Base-by-base conservation (phyloP, 2,797 vertebrate species). In the Sparus aurata region DNA sequence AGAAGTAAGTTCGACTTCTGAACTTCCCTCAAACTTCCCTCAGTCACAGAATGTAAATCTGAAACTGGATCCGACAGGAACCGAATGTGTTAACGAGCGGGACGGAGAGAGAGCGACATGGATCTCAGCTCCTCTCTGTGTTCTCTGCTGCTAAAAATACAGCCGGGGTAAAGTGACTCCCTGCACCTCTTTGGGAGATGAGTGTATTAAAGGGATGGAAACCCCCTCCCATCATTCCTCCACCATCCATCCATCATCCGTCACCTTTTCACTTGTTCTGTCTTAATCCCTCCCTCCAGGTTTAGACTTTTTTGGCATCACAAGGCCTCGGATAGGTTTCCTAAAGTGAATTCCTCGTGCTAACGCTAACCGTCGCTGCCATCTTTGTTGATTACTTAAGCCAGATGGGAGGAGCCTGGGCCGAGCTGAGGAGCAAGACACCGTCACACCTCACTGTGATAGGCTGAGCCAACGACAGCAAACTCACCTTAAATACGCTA, bases 101-200 rank as follows among this genome's bases (percentile, higher is more conserved):
- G 74, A 50, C 12, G 12, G 69, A 74, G 64, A 17, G 72, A 64
- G 76, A 82, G 46, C 1, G 50, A 66, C 84, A 78, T 69, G 75
- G 52, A 79, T 73, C 69, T 60, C n/a, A 7, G 54, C 55, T 22
- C 46, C 55, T 47, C 54, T 73, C 83, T 75, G 43, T 86, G 80
- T 82, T 85, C 82, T 85, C 66, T 60, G 78, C 49, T 79, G 79
- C 91, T 93, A 93, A 59, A 84, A 91, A 91, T 92, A 92, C 79
- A 30, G 43, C 0, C 0, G 13, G 62, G 59, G 87, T 89, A 87
- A 91, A 82, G 70, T 85, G 88, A 93, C 80, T 79, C 89, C 76
- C 74, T 62, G 75, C 20, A 46, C 88, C 87, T 80, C 79, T 90
- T 89, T 87, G 87, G 87, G 87, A 85, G 20, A 9, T 43, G 73